Base-by-base conservation (phyloP, 2,797 vertebrate genomes). In the Poeciliopsis paucimaculata region DNA sequence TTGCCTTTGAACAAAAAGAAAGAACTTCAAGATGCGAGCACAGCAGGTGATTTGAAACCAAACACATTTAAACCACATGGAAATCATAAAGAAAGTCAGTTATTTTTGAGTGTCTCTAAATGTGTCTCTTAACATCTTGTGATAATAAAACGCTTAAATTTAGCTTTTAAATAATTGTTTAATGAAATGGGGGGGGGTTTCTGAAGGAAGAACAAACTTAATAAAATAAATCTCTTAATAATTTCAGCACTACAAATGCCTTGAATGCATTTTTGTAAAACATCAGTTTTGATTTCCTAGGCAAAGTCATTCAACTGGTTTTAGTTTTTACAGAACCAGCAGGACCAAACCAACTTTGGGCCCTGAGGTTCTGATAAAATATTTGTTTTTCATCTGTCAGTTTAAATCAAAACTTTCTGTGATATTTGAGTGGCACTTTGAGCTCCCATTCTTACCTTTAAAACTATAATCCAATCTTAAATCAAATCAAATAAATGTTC, bases 1-100 rank as follows among this genome's bases (percentile, higher is more conserved):
- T 90, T 88, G 57, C 68, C 80, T 60, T 36, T 76, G n/a, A 79
- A 81, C 78, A 18, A 79, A 84, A 80, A 6, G 79, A 64, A 90
- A 82, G 60, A 84, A 88, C 64, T 85, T 89, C 75, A 84, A 83
- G 77, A 74, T 73, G 28, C 28, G 64, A 31, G 12, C 47, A 41
- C 79, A 62, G 71, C 34, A 46, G 15, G 66, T 68, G 76, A 83
- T 89, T 90, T 79, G 43, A 18, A 31, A n/a, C 31, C 2, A 72
- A 79, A 73, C 66, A 77, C 7, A 39, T 73, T 78, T n/a, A 31
- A 73, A 26, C 57, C 78, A 86, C 76, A 75, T 80, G 78, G 72
- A 72, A 72, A 77, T 36, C 6, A 43, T 15, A 71, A 80, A 75
- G 57, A 73, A 75, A 83, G 77, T 73, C 78, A 73, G 39, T n/a